Evolutionary conservation across 2,888 invertebrate species (phyloP), one percentile per base, ranked within the genome.

Genomic region (Eulithis testata): DNA sequence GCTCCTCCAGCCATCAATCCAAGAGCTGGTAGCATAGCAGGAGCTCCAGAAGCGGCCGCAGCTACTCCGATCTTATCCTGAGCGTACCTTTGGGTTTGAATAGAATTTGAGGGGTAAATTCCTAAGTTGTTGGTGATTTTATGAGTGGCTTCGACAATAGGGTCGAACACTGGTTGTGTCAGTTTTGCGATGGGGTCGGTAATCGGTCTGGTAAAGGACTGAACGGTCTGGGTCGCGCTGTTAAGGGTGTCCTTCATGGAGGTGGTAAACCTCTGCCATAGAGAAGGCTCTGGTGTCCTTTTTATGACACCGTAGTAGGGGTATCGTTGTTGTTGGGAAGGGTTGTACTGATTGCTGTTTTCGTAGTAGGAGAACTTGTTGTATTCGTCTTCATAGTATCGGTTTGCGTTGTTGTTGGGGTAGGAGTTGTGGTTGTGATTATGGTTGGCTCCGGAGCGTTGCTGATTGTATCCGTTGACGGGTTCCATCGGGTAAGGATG

Each of bases 1-100:
- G 97, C 97, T 11, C 97, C 97, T n/a, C 97, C 96, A 9, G 97
- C 96, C 77, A 97, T 95, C 6, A 97, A 86, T 4, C 97, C 96
- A 27, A 97, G 87, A 0, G 97, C 96, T 14, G 97, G 97, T 2
- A 97, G 86, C 80, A 97, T 94, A 0, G 95, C 96, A 0, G 90
- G 90, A 0, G 95, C 94, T 0, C 94, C 94, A 0, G 93, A 84
- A 2, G 93, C 92, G 7, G 91, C 92, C 7, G 91, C 94, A 2
- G 95, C 94, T 3, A 94, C 94, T 2, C 96, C 96, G 8, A 96
- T 93, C 83, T 96, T 96, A 67, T 96, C 95, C 74, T 93, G 93
- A 50, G 93, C 93, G 60, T 93, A 91, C 63, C 85, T 91, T 72
- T 91, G 93, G 50, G 86, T 85, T 73, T 91, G 89, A 51, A 90